phyloP scores from a whole-genome alignment of 1,140 invertebrate genomes.

The Ostrea edulis region DNA sequence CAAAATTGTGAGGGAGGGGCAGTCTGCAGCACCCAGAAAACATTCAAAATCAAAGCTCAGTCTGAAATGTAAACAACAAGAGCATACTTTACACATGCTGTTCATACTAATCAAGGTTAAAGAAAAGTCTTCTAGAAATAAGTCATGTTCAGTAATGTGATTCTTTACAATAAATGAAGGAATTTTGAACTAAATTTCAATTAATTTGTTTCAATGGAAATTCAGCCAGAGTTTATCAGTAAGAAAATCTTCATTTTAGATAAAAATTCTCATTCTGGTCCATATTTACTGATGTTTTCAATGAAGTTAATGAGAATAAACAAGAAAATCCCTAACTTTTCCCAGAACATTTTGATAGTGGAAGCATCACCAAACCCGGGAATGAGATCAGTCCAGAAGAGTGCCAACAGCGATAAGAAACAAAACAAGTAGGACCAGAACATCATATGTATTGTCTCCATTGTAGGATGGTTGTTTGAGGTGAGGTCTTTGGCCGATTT shows the following conservation, averaged over 20 bases:
- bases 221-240: too few species aligned
- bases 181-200: too few species aligned
- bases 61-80: constrained; percentile 38
- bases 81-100: not conserved
- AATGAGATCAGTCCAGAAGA: constrained; percentile 56
- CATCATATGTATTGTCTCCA: constrained; percentile 41
- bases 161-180: too few species aligned
- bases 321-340: constrained; percentile 43
- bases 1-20: constrained; percentile 34
- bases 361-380: constrained; percentile 54
- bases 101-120: too few species aligned
- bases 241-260: too few species aligned
- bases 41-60: constrained; percentile 52
- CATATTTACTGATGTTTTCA: too few species aligned
- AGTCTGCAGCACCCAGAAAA: constrained; percentile 46
- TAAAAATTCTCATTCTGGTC: too few species aligned
- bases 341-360: constrained; percentile 44
- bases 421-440: constrained; percentile 53
- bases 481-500: constrained; percentile 51
- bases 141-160: too few species aligned
- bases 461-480: not conserved
- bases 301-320: too few species aligned
- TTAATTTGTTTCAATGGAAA: too few species aligned
- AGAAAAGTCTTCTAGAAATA: too few species aligned
- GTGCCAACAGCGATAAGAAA: constrained; percentile 28